Conservation (phyloP, 2,797 vertebrate species). For the Catostomus latipinnis region DNA sequence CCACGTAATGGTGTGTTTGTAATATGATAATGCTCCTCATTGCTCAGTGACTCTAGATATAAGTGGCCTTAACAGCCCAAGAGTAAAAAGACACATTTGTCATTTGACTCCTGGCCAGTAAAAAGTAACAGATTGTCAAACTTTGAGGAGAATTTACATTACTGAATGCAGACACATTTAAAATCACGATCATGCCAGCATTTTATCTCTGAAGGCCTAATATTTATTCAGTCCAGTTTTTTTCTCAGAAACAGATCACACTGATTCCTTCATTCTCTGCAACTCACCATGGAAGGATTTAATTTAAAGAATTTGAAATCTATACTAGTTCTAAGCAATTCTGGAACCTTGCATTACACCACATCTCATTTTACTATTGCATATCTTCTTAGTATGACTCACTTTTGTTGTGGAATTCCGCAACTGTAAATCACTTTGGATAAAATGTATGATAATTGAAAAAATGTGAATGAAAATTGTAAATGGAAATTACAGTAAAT, state of each 20-base stretch:
- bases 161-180: conserved; percentile 31
- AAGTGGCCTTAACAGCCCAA: conserved; percentile 19
- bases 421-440: no score
- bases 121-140: conserved; percentile 40
- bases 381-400: no score
- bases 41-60: conserved; percentile 73
- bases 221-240: conserved; percentile 17
- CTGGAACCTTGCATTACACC: no score
- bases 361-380: no score
- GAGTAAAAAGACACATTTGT: conserved; percentile 37
- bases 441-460: no score
- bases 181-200: conserved; percentile 20
- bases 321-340: no score
- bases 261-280: background rate
- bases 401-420: no score
- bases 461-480: no score
- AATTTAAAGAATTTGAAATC: background rate
- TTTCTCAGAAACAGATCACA: conserved; percentile 2
- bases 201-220: conserved; percentile 7
- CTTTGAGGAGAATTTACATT: conserved; percentile 22
- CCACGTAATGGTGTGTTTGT: conserved; percentile 74
- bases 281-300: background rate
- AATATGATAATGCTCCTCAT: conserved; percentile 76
- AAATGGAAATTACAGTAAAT: no score
- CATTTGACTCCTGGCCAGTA: conserved; percentile 32